Base-by-base conservation (phyloP, 2,113 vertebrate genomes). In the Brachypteracias leptosomus region DNA sequence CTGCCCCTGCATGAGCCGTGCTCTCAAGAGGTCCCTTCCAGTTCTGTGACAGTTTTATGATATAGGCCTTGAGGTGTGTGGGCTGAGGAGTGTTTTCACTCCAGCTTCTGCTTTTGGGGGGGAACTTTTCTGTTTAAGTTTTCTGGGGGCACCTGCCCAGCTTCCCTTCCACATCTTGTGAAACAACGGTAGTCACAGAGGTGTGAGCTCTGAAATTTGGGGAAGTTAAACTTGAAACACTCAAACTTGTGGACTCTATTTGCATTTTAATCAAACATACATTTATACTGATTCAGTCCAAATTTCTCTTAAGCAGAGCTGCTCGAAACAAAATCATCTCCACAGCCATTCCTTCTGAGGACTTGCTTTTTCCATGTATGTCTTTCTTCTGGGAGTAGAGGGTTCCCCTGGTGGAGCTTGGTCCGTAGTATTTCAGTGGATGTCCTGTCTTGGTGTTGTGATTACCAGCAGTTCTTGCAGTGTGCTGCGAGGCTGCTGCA, bases 361-460 rank as follows among this genome's bases (percentile, higher is more conserved):
- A 5, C 20, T 79, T 21, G 31, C 4, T 35, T 76, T 80, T 54
- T n/a, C 40, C 13, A 11, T 42, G 12, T 26, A 9, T 0, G 0
- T 73, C 25, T 61, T 31, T 73, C 21, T 68, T 31, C 62, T 65
- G 68, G 14, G 38, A 81, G 16, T 18, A 55, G 8, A 20, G 22
- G 38, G 12, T 31, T 80, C 9, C 59, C 29, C 13, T 4, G 21
- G 58, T 36, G 54, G 3, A 91, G 73, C 59, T 76, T 15, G 15
- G 28, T 35, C 59, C 35, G 3, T 10, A 28, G 35, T 22, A 19
- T 40, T 75, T 58, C 71, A 40, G 31, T 68, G 58, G 35, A 26
- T 7, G 9, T 47, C 55, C 72, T 25, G 15, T 36, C n/a, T 59
- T 68, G 17, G 9, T 75, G 33, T 58, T 62, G 51, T 47, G 62